Evolutionary conservation across 2,113 vertebrate species (phyloP), one percentile per base, ranked within the genome.

Genomic region (Paralichthys olivaceus): DNA sequence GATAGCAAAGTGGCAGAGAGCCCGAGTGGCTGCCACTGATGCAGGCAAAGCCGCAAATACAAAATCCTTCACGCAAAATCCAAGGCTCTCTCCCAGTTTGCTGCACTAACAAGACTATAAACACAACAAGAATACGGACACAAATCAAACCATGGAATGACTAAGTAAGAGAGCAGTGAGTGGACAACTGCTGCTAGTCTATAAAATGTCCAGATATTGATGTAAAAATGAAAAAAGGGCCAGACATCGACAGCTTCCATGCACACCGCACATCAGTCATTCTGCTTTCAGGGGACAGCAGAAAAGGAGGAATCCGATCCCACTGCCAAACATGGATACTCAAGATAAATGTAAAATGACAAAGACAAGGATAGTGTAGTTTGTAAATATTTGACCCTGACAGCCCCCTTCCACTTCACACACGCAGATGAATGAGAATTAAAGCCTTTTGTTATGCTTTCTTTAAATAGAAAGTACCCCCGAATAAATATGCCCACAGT

Each of bases 111-210:
- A 43, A 22, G 19, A 61, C 29, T 37, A 61, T 19, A 54, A 43
- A 84, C 53, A 40, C 81, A 68, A 72, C 58, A 61, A 77, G 29
- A 83, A 61, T 40, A 87, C n/a, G 65, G 57, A 90, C 80, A 81
- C 72, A 85, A 86, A 89, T 54, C 22, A 73, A 81, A 90, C 47
- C 64, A 83, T 84, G 91, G 91, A 94, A 93, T 91, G 91, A 88
- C 37, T 68, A 66, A 75, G 51, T 74, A 68, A 79, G 72, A 62
- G 54, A 67, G 75, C 64, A 76, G 68, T 84, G 65, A 22, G 49
- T 8, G 51, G 34, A 77, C 45, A 32, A 69, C 81, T 53, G 80
- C 56, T 75, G 78, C 79, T 67, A 47, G 60, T 83, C 72, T 75
- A 75, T 53, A 79, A 73, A 78, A 81, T 59, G 65, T 87, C 65